Evolutionary conservation across 2,113 vertebrate genomes (phyloP), one percentile per base, ranked within the genome.

Genomic region (Muscicapa adusta): DNA sequence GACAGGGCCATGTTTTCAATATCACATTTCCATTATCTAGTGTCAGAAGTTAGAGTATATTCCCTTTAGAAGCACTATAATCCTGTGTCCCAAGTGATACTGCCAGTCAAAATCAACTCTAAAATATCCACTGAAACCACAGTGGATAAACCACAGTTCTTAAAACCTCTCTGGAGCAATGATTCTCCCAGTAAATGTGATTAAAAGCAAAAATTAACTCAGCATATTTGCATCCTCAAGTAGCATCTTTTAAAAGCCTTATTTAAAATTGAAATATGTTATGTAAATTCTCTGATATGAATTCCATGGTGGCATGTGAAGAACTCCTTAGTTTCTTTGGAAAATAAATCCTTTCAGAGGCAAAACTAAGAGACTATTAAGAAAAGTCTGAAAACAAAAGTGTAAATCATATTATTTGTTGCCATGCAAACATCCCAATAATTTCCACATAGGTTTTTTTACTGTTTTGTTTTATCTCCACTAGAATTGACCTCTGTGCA

Each of bases 391-490:
- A 95, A 96, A 94, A 91, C 87, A 93, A 81, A 89, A 51, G 56
- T 33, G n/a, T 94, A 94, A 96, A 95, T 96, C 81, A 97, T 62
- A 71, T 54, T 86, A 66, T 68, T 75, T 19, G 3, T 78, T 75
- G 85, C 74, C 57, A 65, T 56, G 50, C 84, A 92, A 93, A 74
- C 84, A 81, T 70, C 76, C 33, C 31, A 81, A 15, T 70, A 20
- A 85, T 94, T 90, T 82, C 88, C 74, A 86, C 65, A 16, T 14
- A 80, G 31, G 0, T 51, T 89, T 95, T 95, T 68, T 77, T 61
- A 54, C 40, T 89, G 68, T 51, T 94, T 66, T 60, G 66, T 7
- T 79, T 95, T 91, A 77, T 70, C 63, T 94, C 62, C 33, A 14
- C 43, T 58, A 90, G 88, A 83, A 85, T 10, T 54, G 42, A 89